A percentile compares a stretch with the other conserved stretches of the same genome.
Evolutionary conservation across 2,797 vertebrate species (phyloP).

Genomic region (Falco concolor): DNA sequence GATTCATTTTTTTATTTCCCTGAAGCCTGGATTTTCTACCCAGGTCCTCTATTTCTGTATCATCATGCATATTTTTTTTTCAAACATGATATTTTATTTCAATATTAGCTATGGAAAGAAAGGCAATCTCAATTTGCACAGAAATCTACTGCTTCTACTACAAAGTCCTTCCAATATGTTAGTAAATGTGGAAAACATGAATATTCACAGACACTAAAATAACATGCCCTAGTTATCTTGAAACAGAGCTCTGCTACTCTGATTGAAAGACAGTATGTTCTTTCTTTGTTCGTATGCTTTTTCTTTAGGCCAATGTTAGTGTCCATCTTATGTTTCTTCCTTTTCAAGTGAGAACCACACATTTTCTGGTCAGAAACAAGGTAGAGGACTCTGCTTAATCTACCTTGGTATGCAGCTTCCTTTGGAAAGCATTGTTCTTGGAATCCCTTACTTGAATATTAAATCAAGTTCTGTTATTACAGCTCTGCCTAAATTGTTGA

Average conservation of each 20-base stretch:
- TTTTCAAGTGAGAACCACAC: background rate
- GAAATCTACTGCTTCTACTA: background rate
- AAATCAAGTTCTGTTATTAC: background rate
- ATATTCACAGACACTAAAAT: background rate
- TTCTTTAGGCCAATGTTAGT: background rate
- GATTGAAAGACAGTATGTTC: background rate
- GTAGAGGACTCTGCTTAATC: background rate
- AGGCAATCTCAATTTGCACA: background rate
- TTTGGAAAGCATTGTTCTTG: background rate
- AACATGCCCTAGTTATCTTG: background rate
- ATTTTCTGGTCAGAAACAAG: background rate
- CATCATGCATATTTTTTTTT: background rate
- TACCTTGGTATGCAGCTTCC: background rate
- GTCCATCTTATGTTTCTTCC: background rate
- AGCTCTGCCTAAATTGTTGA: background rate
- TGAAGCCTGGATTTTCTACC: background rate
- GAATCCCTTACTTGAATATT: background rate
- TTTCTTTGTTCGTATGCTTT: background rate
- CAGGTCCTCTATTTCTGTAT: background rate
- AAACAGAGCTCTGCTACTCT: background rate
- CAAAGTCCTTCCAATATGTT: background rate
- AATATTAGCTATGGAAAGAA: background rate
- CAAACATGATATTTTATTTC: background rate
- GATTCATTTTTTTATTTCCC: background rate
- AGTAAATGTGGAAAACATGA: background rate